These are phyloP conservation scores for Drosophila sucinea DNA, from an alignment of 1,140 invertebrate genomes.

Conservation along the genomic window DNA sequence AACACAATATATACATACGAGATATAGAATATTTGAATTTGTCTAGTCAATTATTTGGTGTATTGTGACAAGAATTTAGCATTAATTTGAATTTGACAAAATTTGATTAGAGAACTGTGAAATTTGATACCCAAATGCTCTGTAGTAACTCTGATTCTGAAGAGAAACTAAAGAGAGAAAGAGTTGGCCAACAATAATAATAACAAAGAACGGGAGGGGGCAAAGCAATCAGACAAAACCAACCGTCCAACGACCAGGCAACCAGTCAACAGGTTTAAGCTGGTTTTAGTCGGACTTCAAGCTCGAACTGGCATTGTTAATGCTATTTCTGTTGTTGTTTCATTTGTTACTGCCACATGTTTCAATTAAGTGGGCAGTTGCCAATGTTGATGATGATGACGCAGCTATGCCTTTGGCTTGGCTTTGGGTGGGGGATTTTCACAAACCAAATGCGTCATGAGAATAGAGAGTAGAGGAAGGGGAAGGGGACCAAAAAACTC, in stretches of 20 bases:
- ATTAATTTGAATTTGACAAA: conserved; percentile 10
- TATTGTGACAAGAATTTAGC: conserved; percentile 20
- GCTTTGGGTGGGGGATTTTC: conserved; percentile 41
- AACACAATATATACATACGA: neutral
- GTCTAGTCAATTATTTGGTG: neutral
- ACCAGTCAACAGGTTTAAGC: conserved; percentile 64
- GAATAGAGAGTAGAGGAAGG: neutral
- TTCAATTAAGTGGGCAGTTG: conserved; percentile 52
- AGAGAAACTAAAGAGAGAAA: neutral
- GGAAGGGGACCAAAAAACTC: neutral
- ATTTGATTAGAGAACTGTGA: conserved; percentile 11
- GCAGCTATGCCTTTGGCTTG: conserved; percentile 14
- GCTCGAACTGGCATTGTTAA: conserved; percentile 24
- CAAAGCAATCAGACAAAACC: conserved; percentile 31
- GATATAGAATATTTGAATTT: neutral
- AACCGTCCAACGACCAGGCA: conserved; percentile 17
- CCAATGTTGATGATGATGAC: conserved; percentile 53
- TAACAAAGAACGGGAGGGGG: conserved; percentile 19
- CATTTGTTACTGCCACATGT: conserved; percentile 43
- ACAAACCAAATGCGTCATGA: conserved; percentile 65
- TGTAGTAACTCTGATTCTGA: neutral
- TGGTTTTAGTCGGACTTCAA: conserved; percentile 55
- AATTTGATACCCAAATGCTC: neutral
- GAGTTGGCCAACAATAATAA: conserved; percentile 8
- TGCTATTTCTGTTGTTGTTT: conserved; percentile 28